These are phyloP conservation scores for Avahi laniger DNA, from an alignment of 2,797 vertebrate genomes.

Conservation along the genomic window DNA sequence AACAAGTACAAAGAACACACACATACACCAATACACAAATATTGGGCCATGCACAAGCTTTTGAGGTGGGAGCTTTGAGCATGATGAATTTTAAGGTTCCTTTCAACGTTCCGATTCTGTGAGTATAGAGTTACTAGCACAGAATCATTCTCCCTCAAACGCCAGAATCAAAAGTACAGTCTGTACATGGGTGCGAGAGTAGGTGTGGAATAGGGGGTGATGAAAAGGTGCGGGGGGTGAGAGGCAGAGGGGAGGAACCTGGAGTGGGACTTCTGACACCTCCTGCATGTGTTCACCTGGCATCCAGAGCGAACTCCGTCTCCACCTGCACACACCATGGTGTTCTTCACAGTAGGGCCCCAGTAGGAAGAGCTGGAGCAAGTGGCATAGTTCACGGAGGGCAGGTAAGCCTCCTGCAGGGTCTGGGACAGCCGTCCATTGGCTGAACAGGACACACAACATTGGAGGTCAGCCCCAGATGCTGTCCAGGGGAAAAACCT, in stretches of 20 bases:
- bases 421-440: constrained; percentile 87
- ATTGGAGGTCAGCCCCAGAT: neutral
- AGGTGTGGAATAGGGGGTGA: neutral
- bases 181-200: neutral
- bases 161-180: neutral
- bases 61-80: neutral
- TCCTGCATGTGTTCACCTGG: constrained; percentile 82
- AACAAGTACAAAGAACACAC: neutral
- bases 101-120: constrained; percentile 2
- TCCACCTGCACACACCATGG: constrained; percentile 94
- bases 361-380: constrained; percentile 90
- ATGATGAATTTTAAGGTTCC: neutral
- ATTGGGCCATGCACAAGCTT: neutral
- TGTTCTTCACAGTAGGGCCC: constrained; percentile 89
- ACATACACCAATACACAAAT: neutral
- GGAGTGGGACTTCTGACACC: neutral
- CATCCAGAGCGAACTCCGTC: constrained; percentile 88
- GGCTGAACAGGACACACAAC: constrained; percentile 77
- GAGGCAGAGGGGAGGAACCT: neutral
- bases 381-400: constrained; percentile 85
- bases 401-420: constrained; percentile 92
- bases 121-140: neutral
- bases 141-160: neutral
- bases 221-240: neutral
- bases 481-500: neutral